These are phyloP conservation scores for Volucella inflata DNA, from an alignment of 2,888 invertebrate species.

Conservation along the genomic window DNA sequence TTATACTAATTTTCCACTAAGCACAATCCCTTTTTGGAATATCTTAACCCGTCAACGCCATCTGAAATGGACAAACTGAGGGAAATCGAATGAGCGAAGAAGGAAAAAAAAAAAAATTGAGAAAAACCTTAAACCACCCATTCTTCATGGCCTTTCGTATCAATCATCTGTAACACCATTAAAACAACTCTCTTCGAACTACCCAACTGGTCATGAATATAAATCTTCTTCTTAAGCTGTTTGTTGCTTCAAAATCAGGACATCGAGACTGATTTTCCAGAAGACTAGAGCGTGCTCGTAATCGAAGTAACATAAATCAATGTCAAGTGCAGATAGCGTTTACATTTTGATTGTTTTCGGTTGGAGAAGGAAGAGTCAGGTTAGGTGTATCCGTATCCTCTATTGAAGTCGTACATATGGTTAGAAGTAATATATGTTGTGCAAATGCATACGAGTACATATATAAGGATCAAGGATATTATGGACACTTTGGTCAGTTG, in stretches of 20 bases:
- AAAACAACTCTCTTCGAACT: conserved; percentile 74
- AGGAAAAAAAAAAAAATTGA: background rate
- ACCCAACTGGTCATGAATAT: conserved; percentile 75
- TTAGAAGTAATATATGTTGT: conserved; percentile 26
- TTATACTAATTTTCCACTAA: conserved; percentile 32
- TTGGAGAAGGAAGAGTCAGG: conserved; percentile 25
- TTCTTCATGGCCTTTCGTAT: conserved; percentile 55
- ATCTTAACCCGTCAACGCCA: conserved; percentile 17
- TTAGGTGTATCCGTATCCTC: conserved; percentile 33
- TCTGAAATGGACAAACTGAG: conserved; percentile 7
- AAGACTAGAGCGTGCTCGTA: conserved; percentile 70
- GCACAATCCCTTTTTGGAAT: conserved; percentile 1
- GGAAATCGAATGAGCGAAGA: too few species aligned
- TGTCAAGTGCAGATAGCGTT: conserved; percentile 74
- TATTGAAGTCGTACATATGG: conserved; percentile 4
- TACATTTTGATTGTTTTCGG: conserved; percentile 73
- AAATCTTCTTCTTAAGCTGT: conserved; percentile 74
- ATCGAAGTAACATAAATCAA: conserved; percentile 75
- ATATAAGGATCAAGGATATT: conserved; percentile 43
- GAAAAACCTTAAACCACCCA: conserved; percentile 27
- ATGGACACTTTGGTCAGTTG: conserved; percentile 63
- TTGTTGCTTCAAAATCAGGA: conserved; percentile 74
- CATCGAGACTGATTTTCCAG: conserved; percentile 71
- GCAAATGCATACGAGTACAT: too few species aligned
- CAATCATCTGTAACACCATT: conserved; percentile 74